A percentile compares a stretch with the other conserved stretches of the same genome.
Conservation (phyloP, 2,797 vertebrate genomes). For the Urophycis tenuis region DNA sequence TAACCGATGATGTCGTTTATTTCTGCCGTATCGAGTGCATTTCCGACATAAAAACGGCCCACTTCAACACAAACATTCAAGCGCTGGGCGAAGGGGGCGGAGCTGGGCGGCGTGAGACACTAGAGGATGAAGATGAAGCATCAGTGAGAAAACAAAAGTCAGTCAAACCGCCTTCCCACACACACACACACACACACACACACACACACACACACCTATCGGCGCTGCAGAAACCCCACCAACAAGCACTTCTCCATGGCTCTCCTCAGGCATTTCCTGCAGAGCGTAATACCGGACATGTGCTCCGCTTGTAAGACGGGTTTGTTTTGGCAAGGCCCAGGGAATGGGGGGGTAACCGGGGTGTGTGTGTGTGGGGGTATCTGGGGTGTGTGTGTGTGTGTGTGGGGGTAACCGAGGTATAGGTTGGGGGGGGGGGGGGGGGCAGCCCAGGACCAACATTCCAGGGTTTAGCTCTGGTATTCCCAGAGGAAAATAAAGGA, state of each 20-base stretch:
- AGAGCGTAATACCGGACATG: constrained; percentile 65
- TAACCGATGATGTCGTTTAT: not conserved
- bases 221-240: constrained; percentile 40
- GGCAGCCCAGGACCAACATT: constrained; percentile 64
- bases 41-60: not conserved
- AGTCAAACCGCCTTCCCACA: constrained; percentile 32
- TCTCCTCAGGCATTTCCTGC: constrained; percentile 73
- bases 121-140: constrained; percentile 10
- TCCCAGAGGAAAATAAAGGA: constrained; percentile 56
- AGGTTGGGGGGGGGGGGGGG: constrained; percentile 20
- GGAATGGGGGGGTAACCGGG: constrained; percentile 15
- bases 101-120: not conserved
- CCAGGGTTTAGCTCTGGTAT: constrained; percentile 66
- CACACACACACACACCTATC: constrained; percentile 64
- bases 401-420: too few relatives aligned
- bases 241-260: constrained; percentile 55
- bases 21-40: too few relatives aligned
- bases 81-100: not conserved
- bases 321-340: constrained; percentile 71
- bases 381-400: too few relatives aligned
- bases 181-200: too few relatives aligned
- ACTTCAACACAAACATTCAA: not conserved
- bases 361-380: too few relatives aligned
- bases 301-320: constrained; percentile 62
- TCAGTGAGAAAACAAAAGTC: constrained; percentile 26